A percentile compares a stretch with the other conserved stretches of the same genome.
These are phyloP conservation scores for Tauraco hartlaubi DNA, from an alignment of 2,797 vertebrate species.

Conservation along the genomic window DNA sequence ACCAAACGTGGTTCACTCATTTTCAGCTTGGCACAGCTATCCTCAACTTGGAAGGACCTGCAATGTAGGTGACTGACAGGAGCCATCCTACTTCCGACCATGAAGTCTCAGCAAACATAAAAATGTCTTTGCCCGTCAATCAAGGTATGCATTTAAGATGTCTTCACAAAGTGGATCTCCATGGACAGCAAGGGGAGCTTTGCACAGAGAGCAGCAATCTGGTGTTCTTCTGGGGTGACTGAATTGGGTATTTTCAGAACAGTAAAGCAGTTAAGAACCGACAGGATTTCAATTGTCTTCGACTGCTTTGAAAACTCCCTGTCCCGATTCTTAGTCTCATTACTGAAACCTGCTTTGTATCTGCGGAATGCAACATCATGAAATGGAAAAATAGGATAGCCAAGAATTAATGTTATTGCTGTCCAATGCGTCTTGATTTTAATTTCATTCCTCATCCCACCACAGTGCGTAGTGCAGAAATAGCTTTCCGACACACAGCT, in stretches of 20 bases:
- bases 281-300: neutral
- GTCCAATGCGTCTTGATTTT: neutral
- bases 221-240: neutral
- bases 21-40: neutral
- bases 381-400: neutral
- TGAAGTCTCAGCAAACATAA: neutral
- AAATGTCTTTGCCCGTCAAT: neutral
- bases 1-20: neutral
- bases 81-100: neutral
- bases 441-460: neutral
- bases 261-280: neutral
- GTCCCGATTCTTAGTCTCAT: neutral
- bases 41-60: neutral
- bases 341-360: neutral
- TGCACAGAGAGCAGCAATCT: neutral
- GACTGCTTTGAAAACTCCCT: neutral
- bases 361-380: neutral
- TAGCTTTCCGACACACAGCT: neutral
- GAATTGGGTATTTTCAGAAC: neutral
- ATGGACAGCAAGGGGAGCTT: neutral
- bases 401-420: neutral
- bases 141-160: neutral
- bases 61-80: neutral
- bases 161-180: neutral
- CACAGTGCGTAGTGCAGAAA: neutral